phyloP scores from a whole-genome alignment of 2,888 invertebrate genomes.

The Torymus tubicola region DNA sequence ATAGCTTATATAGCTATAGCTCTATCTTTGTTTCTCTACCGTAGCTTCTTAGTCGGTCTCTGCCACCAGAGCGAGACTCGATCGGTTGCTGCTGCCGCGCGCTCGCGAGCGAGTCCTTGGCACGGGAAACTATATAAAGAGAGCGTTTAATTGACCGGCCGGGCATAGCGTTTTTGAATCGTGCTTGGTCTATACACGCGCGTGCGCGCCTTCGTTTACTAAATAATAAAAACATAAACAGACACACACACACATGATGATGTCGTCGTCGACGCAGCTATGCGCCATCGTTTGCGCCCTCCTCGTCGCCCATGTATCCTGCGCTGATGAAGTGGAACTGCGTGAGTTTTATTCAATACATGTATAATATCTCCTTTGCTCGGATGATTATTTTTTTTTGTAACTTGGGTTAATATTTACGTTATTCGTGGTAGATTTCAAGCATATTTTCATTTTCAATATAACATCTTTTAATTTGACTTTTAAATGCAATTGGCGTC shows the following conservation, averaged over 20 bases:
- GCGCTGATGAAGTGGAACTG: constrained; percentile 62
- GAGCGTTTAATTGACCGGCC: constrained; percentile 69
- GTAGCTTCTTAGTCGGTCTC: too few species aligned
- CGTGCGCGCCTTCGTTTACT: not conserved
- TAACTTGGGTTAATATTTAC: too few species aligned
- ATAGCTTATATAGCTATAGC: not conserved
- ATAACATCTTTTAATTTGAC: too few species aligned
- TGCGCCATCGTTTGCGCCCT: constrained; percentile 59
- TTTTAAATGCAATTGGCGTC: too few species aligned
- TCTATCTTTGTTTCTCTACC: too few species aligned
- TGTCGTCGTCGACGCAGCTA: constrained; percentile 40
- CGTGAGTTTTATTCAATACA: constrained; percentile 64
- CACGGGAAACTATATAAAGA: constrained; percentile 74
- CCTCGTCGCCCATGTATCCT: constrained; percentile 55
- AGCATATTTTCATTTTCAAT: too few species aligned
- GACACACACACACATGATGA: not conserved
- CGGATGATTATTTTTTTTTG: too few species aligned
- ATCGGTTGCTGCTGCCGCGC: not conserved
- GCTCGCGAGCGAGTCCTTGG: constrained; percentile 70
- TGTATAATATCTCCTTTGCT: not conserved
- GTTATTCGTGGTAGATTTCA: too few species aligned
- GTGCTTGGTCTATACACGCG: constrained; percentile 49
- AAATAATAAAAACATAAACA: too few species aligned
- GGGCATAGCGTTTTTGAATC: constrained; percentile 70
- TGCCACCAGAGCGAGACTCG: too few species aligned